Conservation (phyloP, 1,140 invertebrate genomes). For the Drosophila ambigua region DNA sequence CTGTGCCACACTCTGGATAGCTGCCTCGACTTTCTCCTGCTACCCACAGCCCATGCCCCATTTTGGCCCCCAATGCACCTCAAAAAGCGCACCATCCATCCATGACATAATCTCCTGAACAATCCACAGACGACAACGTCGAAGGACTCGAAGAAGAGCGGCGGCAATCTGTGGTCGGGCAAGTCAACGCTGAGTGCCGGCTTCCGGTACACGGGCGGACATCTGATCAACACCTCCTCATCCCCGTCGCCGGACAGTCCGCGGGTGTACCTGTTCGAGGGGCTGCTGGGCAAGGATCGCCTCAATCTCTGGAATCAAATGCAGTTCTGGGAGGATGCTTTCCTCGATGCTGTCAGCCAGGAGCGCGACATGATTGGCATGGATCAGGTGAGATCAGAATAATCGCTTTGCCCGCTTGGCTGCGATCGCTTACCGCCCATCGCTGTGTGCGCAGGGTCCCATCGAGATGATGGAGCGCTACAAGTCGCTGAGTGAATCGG, state of each 20-base stretch:
- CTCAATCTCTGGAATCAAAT: conserved; percentile 99
- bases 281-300: conserved; percentile 87
- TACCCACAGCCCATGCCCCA: background rate
- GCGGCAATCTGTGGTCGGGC: conserved; percentile 94
- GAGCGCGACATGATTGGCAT: conserved; percentile 99
- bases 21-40: too few relatives aligned
- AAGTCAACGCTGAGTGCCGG: conserved; percentile 95
- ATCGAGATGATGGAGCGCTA: conserved; percentile 99
- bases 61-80: background rate
- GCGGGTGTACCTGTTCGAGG: conserved; percentile 96
- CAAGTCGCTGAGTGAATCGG: conserved; percentile 95
- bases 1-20: too few relatives aligned
- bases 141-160: conserved; percentile 88
- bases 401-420: too few relatives aligned
- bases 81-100: background rate
- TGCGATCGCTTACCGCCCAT: too few relatives aligned
- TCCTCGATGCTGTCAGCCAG: conserved; percentile 99
- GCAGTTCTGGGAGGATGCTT: conserved; percentile 99
- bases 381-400: conserved; percentile 91
- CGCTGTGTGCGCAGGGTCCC: conserved; percentile 87
- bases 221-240: conserved; percentile 92
- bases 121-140: conserved; percentile 75
- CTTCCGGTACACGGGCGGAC: conserved; percentile 94
- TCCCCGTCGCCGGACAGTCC: conserved; percentile 93
- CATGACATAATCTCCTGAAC: background rate